A percentile compares a stretch with the other conserved stretches of the same genome.
These are phyloP conservation scores for Scarus forsteni DNA, from an alignment of 2,797 vertebrate species.

Conservation along the genomic window DNA sequence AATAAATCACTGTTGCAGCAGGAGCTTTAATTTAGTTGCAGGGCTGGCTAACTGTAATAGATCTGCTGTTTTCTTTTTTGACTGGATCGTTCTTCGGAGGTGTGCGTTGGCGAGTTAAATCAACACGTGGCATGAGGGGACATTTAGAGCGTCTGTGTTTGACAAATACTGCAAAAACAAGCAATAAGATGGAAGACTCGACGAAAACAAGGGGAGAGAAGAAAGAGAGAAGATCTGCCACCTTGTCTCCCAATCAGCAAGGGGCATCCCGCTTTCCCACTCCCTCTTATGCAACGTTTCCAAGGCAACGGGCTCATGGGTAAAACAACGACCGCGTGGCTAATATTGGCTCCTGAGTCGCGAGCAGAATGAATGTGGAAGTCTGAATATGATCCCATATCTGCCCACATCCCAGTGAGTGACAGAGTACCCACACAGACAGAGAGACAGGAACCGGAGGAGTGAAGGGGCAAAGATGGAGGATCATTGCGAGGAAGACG, in stretches of 20 bases:
- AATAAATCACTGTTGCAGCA: conserved; percentile 63
- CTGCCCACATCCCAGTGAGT: conserved; percentile 74
- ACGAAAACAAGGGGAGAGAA: conserved; percentile 43
- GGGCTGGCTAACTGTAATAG: conserved; percentile 33
- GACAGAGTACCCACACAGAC: conserved; percentile 63
- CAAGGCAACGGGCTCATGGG: conserved; percentile 87
- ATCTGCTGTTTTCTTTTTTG: conserved; percentile 35
- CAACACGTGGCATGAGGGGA: conserved; percentile 57
- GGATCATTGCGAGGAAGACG: conserved; percentile 24
- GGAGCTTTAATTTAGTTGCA: conserved; percentile 52
- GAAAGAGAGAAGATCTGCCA: conserved; percentile 70
- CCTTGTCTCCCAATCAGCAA: conserved; percentile 85
- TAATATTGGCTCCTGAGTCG: conserved; percentile 85
- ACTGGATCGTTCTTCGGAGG: conserved; percentile 39
- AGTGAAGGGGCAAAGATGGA: conserved; percentile 31
- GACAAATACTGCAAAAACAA: conserved; percentile 44
- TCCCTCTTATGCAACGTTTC: conserved; percentile 87
- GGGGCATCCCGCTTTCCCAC: conserved; percentile 82
- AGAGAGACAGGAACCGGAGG: conserved; percentile 31
- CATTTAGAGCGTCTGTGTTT: conserved; percentile 39
- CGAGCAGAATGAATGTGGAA: conserved; percentile 81
- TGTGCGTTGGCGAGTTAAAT: conserved; percentile 30
- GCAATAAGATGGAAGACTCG: conserved; percentile 35
- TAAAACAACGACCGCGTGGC: conserved; percentile 84
- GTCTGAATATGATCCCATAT: conserved; percentile 82